These are phyloP conservation scores for Elysia crispata DNA, from an alignment of 2,888 invertebrate species.

Conservation along the genomic window DNA sequence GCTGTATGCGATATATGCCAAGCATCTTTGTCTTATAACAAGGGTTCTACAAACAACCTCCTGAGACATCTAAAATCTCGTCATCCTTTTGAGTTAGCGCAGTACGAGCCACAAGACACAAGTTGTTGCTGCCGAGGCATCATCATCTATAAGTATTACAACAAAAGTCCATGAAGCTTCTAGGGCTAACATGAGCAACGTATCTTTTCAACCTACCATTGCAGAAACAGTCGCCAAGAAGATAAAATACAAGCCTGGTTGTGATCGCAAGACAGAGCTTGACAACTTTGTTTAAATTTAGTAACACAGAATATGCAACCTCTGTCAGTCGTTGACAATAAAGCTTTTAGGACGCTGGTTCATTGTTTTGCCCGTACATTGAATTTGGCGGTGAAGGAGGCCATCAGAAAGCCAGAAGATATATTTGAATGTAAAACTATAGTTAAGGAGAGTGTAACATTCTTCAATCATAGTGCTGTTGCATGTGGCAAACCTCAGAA, in stretches of 20 bases:
- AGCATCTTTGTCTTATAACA: not conserved
- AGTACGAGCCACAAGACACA: not conserved
- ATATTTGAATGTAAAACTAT: not conserved
- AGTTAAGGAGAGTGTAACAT: slow-evolving; percentile 11
- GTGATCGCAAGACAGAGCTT: not conserved
- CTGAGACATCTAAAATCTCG: not conserved
- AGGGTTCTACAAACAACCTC: slow-evolving; percentile 15
- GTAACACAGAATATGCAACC: not conserved
- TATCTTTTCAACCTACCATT: slow-evolving; percentile 5
- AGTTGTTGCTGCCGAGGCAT: too few species aligned
- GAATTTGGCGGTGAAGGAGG: not conserved
- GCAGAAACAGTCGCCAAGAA: not conserved
- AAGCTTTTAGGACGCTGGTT: slow-evolving; percentile 5
- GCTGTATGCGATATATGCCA: slow-evolving; percentile 16
- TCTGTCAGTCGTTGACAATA: slow-evolving; percentile 13
- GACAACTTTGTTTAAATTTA: not conserved
- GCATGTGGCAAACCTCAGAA: not conserved
- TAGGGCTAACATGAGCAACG: too few species aligned
- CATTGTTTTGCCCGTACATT: not conserved
- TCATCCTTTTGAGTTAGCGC: not conserved
- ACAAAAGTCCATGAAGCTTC: too few species aligned
- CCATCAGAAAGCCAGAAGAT: not conserved
- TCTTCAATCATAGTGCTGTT: not conserved
- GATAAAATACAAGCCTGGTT: not conserved
- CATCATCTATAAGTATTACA: too few species aligned